Percentiles rank a stretch among this genome's conserved stretches.
Conservation (phyloP, 1,140 invertebrate genomes). For the Pogonognathellus flavescens region DNA sequence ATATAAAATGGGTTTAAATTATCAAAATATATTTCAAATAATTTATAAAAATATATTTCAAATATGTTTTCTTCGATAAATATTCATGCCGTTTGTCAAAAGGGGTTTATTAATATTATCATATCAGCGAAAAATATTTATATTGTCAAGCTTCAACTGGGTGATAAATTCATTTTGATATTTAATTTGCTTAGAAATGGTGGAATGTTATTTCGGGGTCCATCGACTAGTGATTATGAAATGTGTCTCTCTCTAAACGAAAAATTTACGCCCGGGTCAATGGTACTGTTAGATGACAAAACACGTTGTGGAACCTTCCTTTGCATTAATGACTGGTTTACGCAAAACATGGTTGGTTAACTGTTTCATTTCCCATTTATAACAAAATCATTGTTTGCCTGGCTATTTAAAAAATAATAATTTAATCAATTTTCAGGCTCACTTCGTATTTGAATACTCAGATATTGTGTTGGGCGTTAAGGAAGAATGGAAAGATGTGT, state of each 20-base stretch:
- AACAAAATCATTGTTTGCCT: neutral
- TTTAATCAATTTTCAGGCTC: neutral
- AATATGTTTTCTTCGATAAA: too few species aligned
- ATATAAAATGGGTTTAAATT: too few species aligned
- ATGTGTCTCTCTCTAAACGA: neutral
- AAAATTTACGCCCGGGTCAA: neutral
- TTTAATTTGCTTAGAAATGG: neutral
- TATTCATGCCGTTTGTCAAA: too few species aligned
- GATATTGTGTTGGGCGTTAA: constrained; percentile 1
- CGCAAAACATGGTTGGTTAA: neutral
- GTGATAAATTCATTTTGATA: too few species aligned
- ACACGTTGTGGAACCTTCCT: constrained; percentile 3
- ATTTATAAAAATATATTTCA: too few species aligned
- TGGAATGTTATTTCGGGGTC: neutral
- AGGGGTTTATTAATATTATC: too few species aligned
- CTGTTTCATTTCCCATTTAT: neutral
- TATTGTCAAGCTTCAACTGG: too few species aligned
- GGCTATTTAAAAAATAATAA: neutral
- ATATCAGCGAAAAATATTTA: too few species aligned
- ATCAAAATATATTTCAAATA: too few species aligned
- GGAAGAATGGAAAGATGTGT: constrained; percentile 15
- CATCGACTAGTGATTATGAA: neutral
- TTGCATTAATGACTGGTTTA: constrained; percentile 11
- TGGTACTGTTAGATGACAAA: constrained; percentile 18
- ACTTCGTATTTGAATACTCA: constrained; percentile 5